phyloP scores from a whole-genome alignment of 2,113 vertebrate genomes.

The Leptodactylus fuscus region DNA sequence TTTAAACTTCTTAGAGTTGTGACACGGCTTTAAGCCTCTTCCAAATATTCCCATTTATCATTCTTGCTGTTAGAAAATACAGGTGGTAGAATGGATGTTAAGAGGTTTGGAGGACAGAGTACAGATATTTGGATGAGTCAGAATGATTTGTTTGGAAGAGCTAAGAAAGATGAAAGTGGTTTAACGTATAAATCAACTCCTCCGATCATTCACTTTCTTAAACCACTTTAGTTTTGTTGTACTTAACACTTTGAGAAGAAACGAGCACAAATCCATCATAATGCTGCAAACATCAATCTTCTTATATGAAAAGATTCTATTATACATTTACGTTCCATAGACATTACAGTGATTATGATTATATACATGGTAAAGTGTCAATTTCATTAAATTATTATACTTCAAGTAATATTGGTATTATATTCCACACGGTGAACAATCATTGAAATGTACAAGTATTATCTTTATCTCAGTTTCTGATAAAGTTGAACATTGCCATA shows the following conservation, averaged over 20 bases:
- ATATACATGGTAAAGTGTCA: no score
- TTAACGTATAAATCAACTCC: not conserved
- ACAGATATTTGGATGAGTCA: constrained; percentile 28
- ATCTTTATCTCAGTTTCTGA: no score
- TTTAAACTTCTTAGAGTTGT: not conserved
- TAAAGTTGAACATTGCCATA: no score
- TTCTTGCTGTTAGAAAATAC: constrained; percentile 50
- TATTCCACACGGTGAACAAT: no score
- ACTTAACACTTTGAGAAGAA: not conserved
- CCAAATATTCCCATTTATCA: constrained; percentile 42
- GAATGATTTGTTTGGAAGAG: constrained; percentile 15
- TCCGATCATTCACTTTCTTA: not conserved
- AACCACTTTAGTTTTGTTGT: constrained; percentile 18
- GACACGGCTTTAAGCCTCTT: not conserved
- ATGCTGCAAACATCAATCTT: not conserved
- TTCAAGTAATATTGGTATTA: no score
- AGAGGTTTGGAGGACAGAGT: constrained; percentile 34
- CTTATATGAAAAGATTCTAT: not conserved
- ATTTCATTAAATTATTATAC: no score
- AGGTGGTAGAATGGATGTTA: constrained; percentile 29
- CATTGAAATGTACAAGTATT: no score
- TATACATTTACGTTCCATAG: not conserved
- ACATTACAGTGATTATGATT: no score
- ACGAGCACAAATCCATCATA: not conserved
- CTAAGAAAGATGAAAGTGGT: constrained; percentile 3